Evolutionary conservation across 2,113 vertebrate genomes (phyloP).

Genomic region (Alces alces): DNA sequence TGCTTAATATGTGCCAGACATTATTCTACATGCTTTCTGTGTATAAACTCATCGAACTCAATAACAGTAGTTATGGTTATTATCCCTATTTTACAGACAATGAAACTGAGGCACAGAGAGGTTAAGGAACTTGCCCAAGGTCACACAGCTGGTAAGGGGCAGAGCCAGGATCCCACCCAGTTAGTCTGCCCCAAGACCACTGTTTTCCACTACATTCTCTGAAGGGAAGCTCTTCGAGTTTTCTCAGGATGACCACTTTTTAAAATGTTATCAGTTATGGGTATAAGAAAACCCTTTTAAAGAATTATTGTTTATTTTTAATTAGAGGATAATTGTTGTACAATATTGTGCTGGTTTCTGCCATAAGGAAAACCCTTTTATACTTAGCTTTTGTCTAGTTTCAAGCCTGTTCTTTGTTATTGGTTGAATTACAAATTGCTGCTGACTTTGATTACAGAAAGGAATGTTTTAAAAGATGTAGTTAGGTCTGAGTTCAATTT

Average conservation of each 20-base stretch:
- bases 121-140: constrained; percentile 40
- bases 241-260: constrained; percentile 6
- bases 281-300: not conserved
- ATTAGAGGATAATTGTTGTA: not conserved
- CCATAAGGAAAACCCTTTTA: not conserved
- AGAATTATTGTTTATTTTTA: not conserved
- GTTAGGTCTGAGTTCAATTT: constrained; percentile 19
- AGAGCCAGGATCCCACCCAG: constrained; percentile 14
- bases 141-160: constrained; percentile 32
- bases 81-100: constrained; percentile 34
- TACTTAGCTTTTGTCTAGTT: not conserved
- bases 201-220: not conserved
- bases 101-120: constrained; percentile 36
- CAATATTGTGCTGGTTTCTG: not conserved
- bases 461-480: constrained; percentile 36
- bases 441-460: not conserved
- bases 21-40: not conserved
- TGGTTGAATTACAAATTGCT: constrained; percentile 41
- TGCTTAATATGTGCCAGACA: not conserved
- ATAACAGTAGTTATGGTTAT: constrained; percentile 27
- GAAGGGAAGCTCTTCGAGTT: not conserved
- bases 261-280: not conserved
- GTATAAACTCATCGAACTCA: constrained; percentile 13
- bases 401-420: not conserved
- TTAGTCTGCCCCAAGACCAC: not conserved